A percentile compares a stretch with the other conserved stretches of the same genome.
Conservation (phyloP, 1,140 invertebrate species). For the Orchesella cincta region DNA sequence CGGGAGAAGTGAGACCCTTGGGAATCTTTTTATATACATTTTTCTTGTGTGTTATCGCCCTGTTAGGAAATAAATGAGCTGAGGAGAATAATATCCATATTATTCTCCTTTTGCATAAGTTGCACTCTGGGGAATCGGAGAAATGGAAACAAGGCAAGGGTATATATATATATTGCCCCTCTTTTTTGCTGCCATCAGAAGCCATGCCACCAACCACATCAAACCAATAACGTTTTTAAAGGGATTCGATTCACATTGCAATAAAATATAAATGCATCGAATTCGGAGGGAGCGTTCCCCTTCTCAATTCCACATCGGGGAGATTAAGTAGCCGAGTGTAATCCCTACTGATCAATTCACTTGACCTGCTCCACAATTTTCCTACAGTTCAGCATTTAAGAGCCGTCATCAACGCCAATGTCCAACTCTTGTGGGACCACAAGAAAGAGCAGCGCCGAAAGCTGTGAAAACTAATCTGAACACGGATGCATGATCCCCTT, state of each 20-base stretch:
- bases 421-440: too few species aligned
- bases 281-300: background rate
- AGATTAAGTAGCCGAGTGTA: background rate
- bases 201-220: background rate
- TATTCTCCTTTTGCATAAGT: constrained; percentile 16
- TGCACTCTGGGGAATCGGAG: background rate
- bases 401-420: constrained; percentile 12
- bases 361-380: constrained; percentile 8
- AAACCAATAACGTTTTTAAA: constrained; percentile 7
- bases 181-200: background rate
- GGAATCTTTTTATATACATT: background rate
- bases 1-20: constrained; percentile 10
- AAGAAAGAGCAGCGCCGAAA: too few species aligned
- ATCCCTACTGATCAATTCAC: constrained; percentile 27
- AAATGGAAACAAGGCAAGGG: background rate
- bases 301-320: background rate
- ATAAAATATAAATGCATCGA: constrained; percentile 6
- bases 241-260: constrained; percentile 23
- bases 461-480: constrained; percentile 18
- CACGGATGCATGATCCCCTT: background rate
- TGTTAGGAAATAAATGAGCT: constrained; percentile 23
- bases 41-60: constrained; percentile 29
- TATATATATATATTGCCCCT: constrained; percentile 4
- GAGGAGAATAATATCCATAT: background rate
- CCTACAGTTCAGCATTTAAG: background rate